Evolutionary conservation across 2,113 vertebrate species (phyloP).

Genomic region (Rhizomys pruinosus): DNA sequence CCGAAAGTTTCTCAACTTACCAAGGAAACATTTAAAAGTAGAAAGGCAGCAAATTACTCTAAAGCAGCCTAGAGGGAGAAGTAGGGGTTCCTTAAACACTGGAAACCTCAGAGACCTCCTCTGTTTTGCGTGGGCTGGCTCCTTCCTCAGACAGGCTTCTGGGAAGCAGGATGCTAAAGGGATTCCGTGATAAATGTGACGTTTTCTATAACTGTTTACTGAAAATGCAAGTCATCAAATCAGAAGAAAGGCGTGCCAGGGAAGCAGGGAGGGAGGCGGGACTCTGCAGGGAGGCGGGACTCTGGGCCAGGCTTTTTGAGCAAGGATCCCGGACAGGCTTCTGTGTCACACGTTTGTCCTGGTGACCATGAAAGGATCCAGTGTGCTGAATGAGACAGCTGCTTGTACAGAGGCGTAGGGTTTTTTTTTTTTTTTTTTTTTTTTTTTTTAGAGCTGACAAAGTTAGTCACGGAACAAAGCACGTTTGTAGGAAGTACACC

Average conservation of each 20-base stretch:
- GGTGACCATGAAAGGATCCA: slow-evolving; percentile 40
- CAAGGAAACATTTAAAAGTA: slow-evolving; percentile 50
- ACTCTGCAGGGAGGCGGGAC: no score
- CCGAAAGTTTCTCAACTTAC: not conserved
- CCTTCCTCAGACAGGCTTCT: slow-evolving; percentile 51
- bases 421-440: not conserved
- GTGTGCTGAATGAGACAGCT: slow-evolving; percentile 79
- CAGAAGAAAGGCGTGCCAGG: slow-evolving; percentile 65
- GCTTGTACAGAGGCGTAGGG: slow-evolving; percentile 36
- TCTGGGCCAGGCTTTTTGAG: slow-evolving; percentile 35
- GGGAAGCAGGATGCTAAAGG: slow-evolving; percentile 61
- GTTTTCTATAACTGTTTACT: slow-evolving; percentile 66
- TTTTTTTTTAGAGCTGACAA: slow-evolving; percentile 1
- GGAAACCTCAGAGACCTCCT: slow-evolving; percentile 44
- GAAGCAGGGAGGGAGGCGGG: slow-evolving; percentile 38
- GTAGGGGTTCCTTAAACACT: not conserved
- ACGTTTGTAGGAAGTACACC: slow-evolving; percentile 67
- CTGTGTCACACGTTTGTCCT: slow-evolving; percentile 53
- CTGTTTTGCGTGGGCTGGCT: slow-evolving; percentile 40
- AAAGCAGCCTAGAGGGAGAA: not conserved
- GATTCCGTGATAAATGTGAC: slow-evolving; percentile 55
- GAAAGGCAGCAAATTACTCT: slow-evolving; percentile 12
- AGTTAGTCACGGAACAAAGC: slow-evolving; percentile 73
- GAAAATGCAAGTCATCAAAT: slow-evolving; percentile 75
- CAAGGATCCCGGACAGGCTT: slow-evolving; percentile 51